These are phyloP conservation scores for Stichopus horrens DNA, from an alignment of 53 echinoderm and acorn worm species.

Conservation along the genomic window DNA sequence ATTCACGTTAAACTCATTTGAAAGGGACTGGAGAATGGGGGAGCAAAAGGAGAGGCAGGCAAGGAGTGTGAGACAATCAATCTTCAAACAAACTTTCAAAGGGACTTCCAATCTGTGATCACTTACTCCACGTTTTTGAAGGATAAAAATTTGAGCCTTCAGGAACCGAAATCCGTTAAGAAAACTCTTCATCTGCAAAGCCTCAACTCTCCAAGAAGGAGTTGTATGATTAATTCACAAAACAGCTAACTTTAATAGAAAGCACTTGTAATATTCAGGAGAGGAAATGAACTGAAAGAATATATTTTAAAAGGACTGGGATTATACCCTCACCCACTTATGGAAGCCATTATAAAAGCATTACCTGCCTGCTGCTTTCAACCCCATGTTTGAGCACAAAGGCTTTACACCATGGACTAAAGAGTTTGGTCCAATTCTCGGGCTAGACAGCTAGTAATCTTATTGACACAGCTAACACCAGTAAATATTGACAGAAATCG, in stretches of 20 bases:
- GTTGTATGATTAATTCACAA: neutral
- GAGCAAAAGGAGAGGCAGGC: too few species aligned
- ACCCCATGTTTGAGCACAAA: neutral
- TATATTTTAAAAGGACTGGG: neutral
- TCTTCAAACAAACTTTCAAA: too few species aligned
- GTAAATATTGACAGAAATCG: conserved; percentile 38
- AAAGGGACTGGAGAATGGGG: too few species aligned
- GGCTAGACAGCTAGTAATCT: conserved; percentile 15
- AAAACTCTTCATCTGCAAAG: neutral
- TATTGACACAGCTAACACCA: conserved; percentile 41
- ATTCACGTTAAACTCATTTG: too few species aligned
- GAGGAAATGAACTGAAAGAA: conserved; percentile 6
- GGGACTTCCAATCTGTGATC: too few species aligned
- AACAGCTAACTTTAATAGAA: neutral
- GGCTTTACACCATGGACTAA: neutral
- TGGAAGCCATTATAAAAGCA: conserved; percentile 1
- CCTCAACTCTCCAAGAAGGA: neutral
- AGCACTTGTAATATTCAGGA: neutral
- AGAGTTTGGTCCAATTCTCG: conserved; percentile 25
- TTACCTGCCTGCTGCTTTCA: conserved; percentile 12
- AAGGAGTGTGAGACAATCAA: too few species aligned
- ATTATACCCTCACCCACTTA: neutral
- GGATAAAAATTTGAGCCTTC: neutral
- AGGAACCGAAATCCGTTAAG: neutral
- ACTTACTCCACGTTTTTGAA: neutral